phyloP scores from a whole-genome alignment of 2,888 invertebrate species.

The Habroteleia sp. region DNA sequence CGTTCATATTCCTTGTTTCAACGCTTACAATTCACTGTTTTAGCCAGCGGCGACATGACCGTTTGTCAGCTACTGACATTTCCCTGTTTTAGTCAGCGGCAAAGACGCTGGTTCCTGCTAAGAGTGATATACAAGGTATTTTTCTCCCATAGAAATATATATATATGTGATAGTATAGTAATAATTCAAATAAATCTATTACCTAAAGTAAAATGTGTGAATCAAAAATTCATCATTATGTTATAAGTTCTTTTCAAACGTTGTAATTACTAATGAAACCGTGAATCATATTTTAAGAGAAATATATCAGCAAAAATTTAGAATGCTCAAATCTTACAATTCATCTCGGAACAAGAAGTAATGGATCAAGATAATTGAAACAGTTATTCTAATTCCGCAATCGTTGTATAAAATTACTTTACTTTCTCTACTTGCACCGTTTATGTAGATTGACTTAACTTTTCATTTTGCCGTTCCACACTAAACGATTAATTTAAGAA shows the following conservation, averaged over 20 bases:
- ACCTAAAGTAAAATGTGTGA: slow-evolving; percentile 23
- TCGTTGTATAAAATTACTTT: slow-evolving; percentile 51
- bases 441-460: slow-evolving; percentile 50
- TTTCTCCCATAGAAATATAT: too few relatives aligned
- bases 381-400: slow-evolving; percentile 52
- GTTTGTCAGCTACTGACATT: too few relatives aligned
- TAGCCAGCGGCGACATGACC: too few relatives aligned
- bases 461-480: slow-evolving; percentile 29
- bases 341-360: slow-evolving; percentile 45
- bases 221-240: slow-evolving; percentile 29
- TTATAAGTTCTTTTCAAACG: slow-evolving; percentile 26
- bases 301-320: slow-evolving; percentile 30
- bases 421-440: slow-evolving; percentile 49
- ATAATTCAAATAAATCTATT: slow-evolving; percentile 48
- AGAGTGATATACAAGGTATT: too few relatives aligned
- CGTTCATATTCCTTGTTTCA: too few relatives aligned
- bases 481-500: slow-evolving; percentile 38
- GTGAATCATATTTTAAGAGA: slow-evolving; percentile 33
- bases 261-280: slow-evolving; percentile 33
- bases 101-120: too few relatives aligned
- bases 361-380: slow-evolving; percentile 61
- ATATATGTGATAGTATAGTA: too few relatives aligned
- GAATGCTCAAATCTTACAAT: slow-evolving; percentile 26
- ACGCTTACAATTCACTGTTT: too few relatives aligned
- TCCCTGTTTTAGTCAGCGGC: too few relatives aligned